phyloP scores from a whole-genome alignment of 2,113 vertebrate genomes.

The Prionailurus bengalensis region DNA sequence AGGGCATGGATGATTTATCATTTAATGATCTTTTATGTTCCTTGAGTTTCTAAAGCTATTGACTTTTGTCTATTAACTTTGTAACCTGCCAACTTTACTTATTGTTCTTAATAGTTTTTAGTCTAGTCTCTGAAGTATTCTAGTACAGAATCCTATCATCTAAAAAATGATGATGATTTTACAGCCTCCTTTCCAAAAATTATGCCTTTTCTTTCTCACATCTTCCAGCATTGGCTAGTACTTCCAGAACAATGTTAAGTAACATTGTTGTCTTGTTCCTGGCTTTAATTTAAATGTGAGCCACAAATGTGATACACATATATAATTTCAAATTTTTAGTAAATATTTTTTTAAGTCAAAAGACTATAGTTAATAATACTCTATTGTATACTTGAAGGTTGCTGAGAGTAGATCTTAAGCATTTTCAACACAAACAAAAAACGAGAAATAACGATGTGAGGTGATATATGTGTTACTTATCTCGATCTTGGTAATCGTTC shows the following conservation, averaged over 20 bases:
- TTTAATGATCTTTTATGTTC: not conserved
- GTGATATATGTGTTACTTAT: not conserved
- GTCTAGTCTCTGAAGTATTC: not conserved
- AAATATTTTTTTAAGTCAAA: conserved; percentile 2
- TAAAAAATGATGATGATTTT: conserved; percentile 41
- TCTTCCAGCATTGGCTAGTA: not conserved
- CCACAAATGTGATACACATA: not conserved
- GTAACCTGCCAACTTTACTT: not conserved
- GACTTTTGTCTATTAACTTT: not conserved
- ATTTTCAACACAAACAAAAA: not conserved
- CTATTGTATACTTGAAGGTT: not conserved
- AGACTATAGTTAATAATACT: not conserved
- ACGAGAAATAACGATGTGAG: not conserved
- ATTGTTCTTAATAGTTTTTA: not conserved
- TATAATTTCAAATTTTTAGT: not conserved
- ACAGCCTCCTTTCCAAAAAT: not conserved
- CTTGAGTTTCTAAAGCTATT: not conserved
- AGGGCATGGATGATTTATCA: not conserved
- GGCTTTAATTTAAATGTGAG: conserved; percentile 14
- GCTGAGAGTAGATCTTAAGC: not conserved
- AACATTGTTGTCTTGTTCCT: not conserved
- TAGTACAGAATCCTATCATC: conserved; percentile 18
- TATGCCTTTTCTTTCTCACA: not conserved
- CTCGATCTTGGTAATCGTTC: not conserved
- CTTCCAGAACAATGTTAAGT: not conserved